A percentile compares a stretch with the other conserved stretches of the same genome.
These are phyloP conservation scores for Euplagia quadripunctaria DNA, from an alignment of 2,888 invertebrate species.

Conservation along the genomic window DNA sequence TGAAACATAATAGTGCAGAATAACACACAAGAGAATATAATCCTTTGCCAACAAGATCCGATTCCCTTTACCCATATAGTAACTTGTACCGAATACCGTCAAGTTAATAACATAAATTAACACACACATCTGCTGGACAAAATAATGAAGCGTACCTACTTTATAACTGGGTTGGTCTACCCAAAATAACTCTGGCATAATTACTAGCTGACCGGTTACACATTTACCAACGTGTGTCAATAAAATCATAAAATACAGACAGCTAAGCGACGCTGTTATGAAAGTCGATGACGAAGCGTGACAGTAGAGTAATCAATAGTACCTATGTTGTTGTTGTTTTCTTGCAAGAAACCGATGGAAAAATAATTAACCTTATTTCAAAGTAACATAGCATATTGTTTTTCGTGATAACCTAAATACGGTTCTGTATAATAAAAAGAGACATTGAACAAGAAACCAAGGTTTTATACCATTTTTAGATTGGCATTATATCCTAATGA, in stretches of 20 bases:
- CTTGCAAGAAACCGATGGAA: not conserved
- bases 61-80: slow-evolving; percentile 30
- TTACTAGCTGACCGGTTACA: slow-evolving; percentile 47
- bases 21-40: slow-evolving; percentile 29
- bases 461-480: slow-evolving; percentile 30
- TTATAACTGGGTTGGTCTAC: slow-evolving; percentile 64
- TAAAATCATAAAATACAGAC: slow-evolving; percentile 27
- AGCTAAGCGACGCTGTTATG: not conserved
- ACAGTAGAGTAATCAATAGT: not conserved
- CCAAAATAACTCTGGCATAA: slow-evolving; percentile 71
- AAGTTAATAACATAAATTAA: slow-evolving; percentile 36
- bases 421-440: not conserved
- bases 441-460: slow-evolving; percentile 18
- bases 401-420: not conserved
- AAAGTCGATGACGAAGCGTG: not conserved
- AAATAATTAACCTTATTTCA: not conserved
- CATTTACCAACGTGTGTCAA: slow-evolving; percentile 34
- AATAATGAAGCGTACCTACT: slow-evolving; percentile 22
- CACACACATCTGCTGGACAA: slow-evolving; percentile 26
- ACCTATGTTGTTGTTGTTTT: not conserved
- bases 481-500: slow-evolving; percentile 22
- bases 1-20: slow-evolving; percentile 43
- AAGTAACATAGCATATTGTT: not conserved
- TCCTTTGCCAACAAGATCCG: slow-evolving; percentile 35
- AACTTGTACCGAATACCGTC: slow-evolving; percentile 20